Percentiles rank a stretch among this genome's conserved stretches.
phyloP scores from a whole-genome alignment of 2,888 invertebrate genomes.

The Stenichneumon culpator region DNA sequence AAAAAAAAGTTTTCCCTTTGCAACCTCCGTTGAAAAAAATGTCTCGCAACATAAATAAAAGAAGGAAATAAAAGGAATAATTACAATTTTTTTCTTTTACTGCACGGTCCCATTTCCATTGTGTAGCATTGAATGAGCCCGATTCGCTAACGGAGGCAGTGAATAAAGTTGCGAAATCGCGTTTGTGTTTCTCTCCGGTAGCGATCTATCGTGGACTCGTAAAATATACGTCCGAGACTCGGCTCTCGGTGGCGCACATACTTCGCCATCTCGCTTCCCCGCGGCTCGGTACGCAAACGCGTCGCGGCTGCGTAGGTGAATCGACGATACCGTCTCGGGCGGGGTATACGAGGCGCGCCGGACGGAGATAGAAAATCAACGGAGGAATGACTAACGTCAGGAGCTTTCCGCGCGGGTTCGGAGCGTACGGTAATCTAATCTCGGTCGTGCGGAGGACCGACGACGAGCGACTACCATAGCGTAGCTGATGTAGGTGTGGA shows the following conservation, averaged over 20 bases:
- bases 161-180: slow-evolving; percentile 42
- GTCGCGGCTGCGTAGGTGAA: slow-evolving; percentile 63
- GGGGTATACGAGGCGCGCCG: slow-evolving; percentile 27
- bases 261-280: slow-evolving; percentile 25
- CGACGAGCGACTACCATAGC: slow-evolving; percentile 46
- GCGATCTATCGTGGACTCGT: slow-evolving; percentile 50
- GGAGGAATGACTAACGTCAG: slow-evolving; percentile 69
- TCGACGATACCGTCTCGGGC: slow-evolving; percentile 64
- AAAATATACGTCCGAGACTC: slow-evolving; percentile 45
- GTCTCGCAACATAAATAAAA: neutral
- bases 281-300: slow-evolving; percentile 61
- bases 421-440: slow-evolving; percentile 62
- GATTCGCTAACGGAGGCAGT: slow-evolving; percentile 27
- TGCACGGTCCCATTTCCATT: neutral
- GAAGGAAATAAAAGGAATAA: neutral
- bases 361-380: slow-evolving; percentile 62
- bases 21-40: neutral
- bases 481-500: slow-evolving; percentile 5
- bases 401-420: slow-evolving; percentile 65
- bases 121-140: slow-evolving; percentile 2
- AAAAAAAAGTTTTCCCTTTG: too few relatives aligned
- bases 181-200: slow-evolving; percentile 32
- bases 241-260: neutral
- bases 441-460: slow-evolving; percentile 64
- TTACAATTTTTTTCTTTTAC: neutral